These are phyloP conservation scores for Watsonalla cultraria DNA, from an alignment of 2,888 invertebrate genomes.

Conservation along the genomic window DNA sequence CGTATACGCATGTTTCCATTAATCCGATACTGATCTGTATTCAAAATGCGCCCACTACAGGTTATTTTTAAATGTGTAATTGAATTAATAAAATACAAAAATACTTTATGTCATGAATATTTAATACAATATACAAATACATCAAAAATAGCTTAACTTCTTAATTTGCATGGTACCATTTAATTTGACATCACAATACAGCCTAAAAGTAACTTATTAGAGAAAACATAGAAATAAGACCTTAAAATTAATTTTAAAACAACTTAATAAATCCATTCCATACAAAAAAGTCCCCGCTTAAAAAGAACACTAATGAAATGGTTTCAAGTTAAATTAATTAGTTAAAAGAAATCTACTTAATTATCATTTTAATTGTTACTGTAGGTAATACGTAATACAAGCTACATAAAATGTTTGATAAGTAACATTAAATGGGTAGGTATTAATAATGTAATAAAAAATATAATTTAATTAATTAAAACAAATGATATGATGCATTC, in stretches of 20 bases:
- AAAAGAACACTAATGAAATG: conserved; percentile 41
- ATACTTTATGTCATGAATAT: neutral
- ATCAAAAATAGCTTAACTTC: conserved; percentile 1
- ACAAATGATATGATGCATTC: conserved; percentile 80
- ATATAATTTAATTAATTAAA: conserved; percentile 72
- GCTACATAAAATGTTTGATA: conserved; percentile 47
- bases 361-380: conserved; percentile 19
- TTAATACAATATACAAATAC: conserved; percentile 1
- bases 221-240: conserved; percentile 14
- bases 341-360: conserved; percentile 25
- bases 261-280: conserved; percentile 54
- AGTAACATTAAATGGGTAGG: conserved; percentile 55
- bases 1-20: conserved; percentile 38
- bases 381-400: conserved; percentile 32
- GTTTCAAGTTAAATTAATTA: conserved; percentile 28
- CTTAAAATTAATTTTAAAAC: conserved; percentile 24
- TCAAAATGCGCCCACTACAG: conserved; percentile 25
- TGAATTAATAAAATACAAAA: neutral
- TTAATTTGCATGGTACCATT: neutral
- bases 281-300: conserved; percentile 73
- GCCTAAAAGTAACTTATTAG: neutral
- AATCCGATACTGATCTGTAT: conserved; percentile 41
- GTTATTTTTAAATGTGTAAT: conserved; percentile 17
- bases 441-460: conserved; percentile 57
- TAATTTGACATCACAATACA: neutral